These are phyloP conservation scores for Cyclura pinguis DNA, from an alignment of 2,797 vertebrate genomes.

Conservation along the genomic window DNA sequence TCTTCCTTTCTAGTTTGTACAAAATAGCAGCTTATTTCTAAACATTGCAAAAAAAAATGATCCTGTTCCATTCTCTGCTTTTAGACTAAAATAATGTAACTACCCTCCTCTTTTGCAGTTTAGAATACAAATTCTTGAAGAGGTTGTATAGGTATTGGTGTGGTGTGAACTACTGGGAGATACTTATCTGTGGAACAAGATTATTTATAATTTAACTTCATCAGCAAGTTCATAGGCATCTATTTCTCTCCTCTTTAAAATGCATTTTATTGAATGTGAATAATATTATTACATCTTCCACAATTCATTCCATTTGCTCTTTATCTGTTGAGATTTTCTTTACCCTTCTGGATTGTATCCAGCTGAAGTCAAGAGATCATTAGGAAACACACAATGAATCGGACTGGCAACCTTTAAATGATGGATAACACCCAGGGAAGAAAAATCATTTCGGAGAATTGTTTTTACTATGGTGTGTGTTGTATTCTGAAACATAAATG, in stretches of 20 bases:
- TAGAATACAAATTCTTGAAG: background rate
- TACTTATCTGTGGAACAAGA: background rate
- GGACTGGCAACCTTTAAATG: constrained; percentile 78
- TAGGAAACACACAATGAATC: constrained; percentile 86
- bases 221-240: background rate
- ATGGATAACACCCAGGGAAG: constrained; percentile 62
- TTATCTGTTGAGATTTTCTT: constrained; percentile 36
- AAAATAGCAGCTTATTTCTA: background rate
- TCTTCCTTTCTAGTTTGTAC: accelerated
- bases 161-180: background rate
- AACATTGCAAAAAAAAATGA: constrained; percentile 7
- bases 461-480: constrained; percentile 81
- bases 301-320: background rate
- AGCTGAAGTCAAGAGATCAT: constrained; percentile 81
- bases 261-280: background rate
- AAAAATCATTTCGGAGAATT: constrained; percentile 76
- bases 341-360: constrained; percentile 85
- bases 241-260: background rate
- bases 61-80: accelerated
- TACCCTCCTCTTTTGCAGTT: background rate
- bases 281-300: background rate
- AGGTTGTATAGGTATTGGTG: background rate
- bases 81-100: background rate
- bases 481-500: constrained; percentile 81
- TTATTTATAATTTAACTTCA: background rate